Evolutionary conservation across 2,113 vertebrate genomes (phyloP).

Genomic region (Lycocorax pyrrhopterus): DNA sequence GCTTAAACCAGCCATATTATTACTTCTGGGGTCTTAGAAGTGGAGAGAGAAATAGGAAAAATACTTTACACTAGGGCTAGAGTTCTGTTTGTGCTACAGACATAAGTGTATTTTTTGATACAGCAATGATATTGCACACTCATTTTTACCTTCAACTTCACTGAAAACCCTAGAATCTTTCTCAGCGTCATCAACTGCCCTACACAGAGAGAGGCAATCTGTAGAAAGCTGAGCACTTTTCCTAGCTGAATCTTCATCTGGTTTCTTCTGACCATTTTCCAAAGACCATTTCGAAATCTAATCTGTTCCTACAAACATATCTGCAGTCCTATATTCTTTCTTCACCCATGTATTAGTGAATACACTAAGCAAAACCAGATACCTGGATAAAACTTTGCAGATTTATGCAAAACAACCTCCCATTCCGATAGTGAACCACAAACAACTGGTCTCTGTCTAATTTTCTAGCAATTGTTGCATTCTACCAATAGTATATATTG

Average conservation of each 20-base stretch:
- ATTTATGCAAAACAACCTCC: not conserved
- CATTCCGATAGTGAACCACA: not conserved
- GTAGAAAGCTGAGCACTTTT: not conserved
- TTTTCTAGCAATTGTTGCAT: not conserved
- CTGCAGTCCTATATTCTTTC: not conserved
- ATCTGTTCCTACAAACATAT: not conserved
- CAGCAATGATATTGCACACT: not conserved
- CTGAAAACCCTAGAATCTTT: not conserved
- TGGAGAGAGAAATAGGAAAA: not conserved
- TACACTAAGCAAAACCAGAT: not conserved
- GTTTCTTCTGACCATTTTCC: not conserved
- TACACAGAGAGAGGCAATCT: not conserved
- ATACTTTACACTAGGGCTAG: not conserved
- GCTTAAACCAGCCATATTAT: not conserved
- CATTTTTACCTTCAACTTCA: not conserved
- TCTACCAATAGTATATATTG: not conserved
- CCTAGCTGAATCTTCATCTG: not conserved
- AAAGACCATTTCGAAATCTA: not conserved
- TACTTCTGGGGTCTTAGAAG: not conserved
- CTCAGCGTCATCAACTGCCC: not conserved
- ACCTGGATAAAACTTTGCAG: not conserved
- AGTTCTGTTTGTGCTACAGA: not conserved
- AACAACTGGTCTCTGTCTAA: not conserved
- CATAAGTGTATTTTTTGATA: not conserved
- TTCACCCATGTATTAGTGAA: not conserved